A percentile compares a stretch with the other conserved stretches of the same genome.
phyloP scores from a whole-genome alignment of 2,888 invertebrate genomes.

The Strigamia crassipes region DNA sequence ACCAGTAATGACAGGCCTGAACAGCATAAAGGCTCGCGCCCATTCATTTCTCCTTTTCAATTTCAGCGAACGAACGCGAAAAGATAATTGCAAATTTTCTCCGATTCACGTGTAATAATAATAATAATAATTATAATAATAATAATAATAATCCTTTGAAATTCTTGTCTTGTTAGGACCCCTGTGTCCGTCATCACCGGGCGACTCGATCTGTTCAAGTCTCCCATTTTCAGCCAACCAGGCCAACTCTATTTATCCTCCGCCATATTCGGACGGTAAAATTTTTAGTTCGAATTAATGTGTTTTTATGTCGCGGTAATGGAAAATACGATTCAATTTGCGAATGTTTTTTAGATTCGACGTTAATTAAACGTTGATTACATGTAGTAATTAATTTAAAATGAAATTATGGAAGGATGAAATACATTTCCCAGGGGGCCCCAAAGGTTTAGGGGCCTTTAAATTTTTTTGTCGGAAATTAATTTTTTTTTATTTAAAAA shows the following conservation, averaged over 20 bases:
- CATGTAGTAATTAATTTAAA: too few species aligned
- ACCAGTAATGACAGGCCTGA: slow-evolving; percentile 10
- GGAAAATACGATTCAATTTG: too few species aligned
- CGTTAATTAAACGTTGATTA: too few species aligned
- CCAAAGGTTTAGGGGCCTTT: too few species aligned
- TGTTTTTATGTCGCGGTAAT: too few species aligned
- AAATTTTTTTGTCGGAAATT: too few species aligned
- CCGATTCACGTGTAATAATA: not conserved
- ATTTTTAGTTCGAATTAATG: too few species aligned
- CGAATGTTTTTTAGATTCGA: too few species aligned
- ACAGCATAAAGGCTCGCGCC: not conserved
- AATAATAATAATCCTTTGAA: not conserved
- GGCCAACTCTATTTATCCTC: slow-evolving; percentile 47
- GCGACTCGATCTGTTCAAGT: slow-evolving; percentile 47
- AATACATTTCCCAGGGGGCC: too few species aligned
- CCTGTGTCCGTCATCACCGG: slow-evolving; percentile 47
- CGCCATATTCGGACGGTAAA: slow-evolving; percentile 49
- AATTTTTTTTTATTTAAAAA: too few species aligned
- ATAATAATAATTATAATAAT: too few species aligned
- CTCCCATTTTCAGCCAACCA: slow-evolving; percentile 46
- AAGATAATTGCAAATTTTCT: not conserved
- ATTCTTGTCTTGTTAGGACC: not conserved
- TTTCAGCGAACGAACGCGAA: not conserved
- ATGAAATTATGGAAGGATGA: too few species aligned
- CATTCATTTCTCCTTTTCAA: not conserved